Percentiles rank a stretch among this genome's conserved stretches.
These are phyloP conservation scores for Cherax quadricarinatus DNA, from an alignment of 1,140 invertebrate species.

Conservation along the genomic window DNA sequence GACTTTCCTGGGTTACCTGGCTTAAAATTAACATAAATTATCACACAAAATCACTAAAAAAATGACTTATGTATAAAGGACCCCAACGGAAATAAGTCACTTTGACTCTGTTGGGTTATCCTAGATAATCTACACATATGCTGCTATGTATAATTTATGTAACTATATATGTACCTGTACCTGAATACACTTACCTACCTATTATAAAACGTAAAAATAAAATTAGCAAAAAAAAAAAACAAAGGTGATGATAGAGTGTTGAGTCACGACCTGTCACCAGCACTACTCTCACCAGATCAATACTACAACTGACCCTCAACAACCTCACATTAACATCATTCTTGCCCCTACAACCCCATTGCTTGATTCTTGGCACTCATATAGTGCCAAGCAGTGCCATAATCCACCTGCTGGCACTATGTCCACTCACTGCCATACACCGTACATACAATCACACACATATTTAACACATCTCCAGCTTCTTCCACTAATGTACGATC, in stretches of 20 bases:
- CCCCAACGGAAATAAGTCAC: too few relatives aligned
- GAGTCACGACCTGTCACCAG: background rate
- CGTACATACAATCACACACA: background rate
- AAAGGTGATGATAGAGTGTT: too few relatives aligned
- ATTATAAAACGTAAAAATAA: too few relatives aligned
- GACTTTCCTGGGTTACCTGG: background rate
- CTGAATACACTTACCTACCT: too few relatives aligned
- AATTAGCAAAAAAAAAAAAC: too few relatives aligned
- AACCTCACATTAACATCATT: background rate
- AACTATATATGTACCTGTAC: too few relatives aligned
- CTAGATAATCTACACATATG: too few relatives aligned
- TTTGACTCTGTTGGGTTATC: too few relatives aligned
- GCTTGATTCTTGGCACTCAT: background rate
- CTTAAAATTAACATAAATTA: background rate
- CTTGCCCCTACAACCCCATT: background rate
- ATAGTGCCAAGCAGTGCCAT: background rate
- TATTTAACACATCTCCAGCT: background rate
- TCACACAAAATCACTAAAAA: too few relatives aligned
- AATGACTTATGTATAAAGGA: too few relatives aligned
- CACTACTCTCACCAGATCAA: background rate
- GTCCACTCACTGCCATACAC: background rate
- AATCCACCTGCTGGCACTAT: background rate
- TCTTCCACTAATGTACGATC: background rate
- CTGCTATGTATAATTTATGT: too few relatives aligned
- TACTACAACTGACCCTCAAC: background rate